Percentiles rank a stretch among this genome's conserved stretches.
These are phyloP conservation scores for Oophaga pumilio DNA, from an alignment of 2,113 vertebrate species.

Conservation along the genomic window DNA sequence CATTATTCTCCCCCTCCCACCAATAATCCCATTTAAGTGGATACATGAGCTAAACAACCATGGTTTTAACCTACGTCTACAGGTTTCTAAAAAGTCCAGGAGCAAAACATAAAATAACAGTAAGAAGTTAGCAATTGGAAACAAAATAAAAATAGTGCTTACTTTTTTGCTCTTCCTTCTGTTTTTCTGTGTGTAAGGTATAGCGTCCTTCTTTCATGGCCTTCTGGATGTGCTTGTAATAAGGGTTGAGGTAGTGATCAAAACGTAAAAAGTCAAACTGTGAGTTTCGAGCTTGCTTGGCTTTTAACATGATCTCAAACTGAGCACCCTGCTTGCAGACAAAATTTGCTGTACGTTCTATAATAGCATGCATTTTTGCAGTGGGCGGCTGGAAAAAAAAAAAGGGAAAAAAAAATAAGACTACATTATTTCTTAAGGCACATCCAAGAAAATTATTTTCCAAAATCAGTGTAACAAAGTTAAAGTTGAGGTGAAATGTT, in stretches of 20 bases:
- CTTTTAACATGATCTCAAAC: constrained; percentile 98
- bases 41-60: not conserved
- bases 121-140: not conserved
- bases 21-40: no score
- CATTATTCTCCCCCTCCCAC: no score
- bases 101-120: not conserved
- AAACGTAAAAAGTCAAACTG: constrained; percentile 97
- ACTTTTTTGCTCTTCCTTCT: constrained; percentile 78
- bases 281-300: constrained; percentile 93
- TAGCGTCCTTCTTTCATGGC: constrained; percentile 96
- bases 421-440: not conserved
- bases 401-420: not conserved
- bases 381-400: constrained; percentile 83
- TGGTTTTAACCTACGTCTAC: not conserved
- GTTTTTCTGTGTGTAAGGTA: constrained; percentile 70
- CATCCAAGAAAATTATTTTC: not conserved
- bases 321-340: constrained; percentile 95
- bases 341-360: constrained; percentile 94
- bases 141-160: constrained; percentile 1
- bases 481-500: no score
- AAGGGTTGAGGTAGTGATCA: constrained; percentile 98
- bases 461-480: not conserved
- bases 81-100: not conserved
- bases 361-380: constrained; percentile 95
- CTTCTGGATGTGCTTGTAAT: constrained; percentile 95